Evolutionary conservation across 2,797 vertebrate genomes (phyloP).

Genomic region (Clarias platycephalus): DNA sequence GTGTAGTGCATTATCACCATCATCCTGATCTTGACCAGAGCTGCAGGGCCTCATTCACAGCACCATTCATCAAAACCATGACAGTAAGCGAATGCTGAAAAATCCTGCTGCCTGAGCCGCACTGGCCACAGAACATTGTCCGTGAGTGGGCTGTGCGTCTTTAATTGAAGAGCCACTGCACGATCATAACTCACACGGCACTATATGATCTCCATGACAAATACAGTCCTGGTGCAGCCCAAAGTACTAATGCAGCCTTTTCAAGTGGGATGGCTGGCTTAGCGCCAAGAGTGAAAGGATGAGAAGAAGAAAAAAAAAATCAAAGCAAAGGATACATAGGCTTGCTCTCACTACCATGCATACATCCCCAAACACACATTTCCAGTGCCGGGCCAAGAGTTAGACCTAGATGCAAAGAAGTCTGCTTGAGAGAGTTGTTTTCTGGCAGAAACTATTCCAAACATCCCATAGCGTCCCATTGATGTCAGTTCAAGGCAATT

Average conservation of each 20-base stretch:
- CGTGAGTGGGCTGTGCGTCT: conserved; percentile 60
- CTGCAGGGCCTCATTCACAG: conserved; percentile 40
- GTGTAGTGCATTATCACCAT: background rate
- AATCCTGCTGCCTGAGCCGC: conserved; percentile 63
- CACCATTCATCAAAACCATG: conserved; percentile 61
- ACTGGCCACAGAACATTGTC: conserved; percentile 58
- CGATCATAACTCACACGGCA: conserved; percentile 64
- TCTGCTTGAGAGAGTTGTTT: conserved; percentile 65
- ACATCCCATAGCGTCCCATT: conserved; percentile 70
- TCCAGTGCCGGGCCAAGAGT: conserved; percentile 52
- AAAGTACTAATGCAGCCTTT: conserved; percentile 60
- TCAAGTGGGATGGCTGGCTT: conserved; percentile 63
- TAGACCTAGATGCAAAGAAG: conserved; percentile 62
- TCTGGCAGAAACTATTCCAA: conserved; percentile 72
- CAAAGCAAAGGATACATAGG: conserved; percentile 36
- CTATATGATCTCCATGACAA: conserved; percentile 69
- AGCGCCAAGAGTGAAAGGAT: conserved; percentile 55
- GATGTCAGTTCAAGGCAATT: conserved; percentile 72
- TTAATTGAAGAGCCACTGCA: conserved; percentile 65
- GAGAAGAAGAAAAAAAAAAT: conserved; percentile 35
- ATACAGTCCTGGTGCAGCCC: conserved; percentile 58
- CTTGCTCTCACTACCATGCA: conserved; percentile 4
- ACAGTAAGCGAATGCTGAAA: conserved; percentile 68
- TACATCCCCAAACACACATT: conserved; percentile 15
- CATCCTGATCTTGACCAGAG: conserved; percentile 9